Evolutionary conservation across 2,797 vertebrate species (phyloP), one percentile per base, ranked within the genome.

Genomic region (Gallinago nigripennis): DNA sequence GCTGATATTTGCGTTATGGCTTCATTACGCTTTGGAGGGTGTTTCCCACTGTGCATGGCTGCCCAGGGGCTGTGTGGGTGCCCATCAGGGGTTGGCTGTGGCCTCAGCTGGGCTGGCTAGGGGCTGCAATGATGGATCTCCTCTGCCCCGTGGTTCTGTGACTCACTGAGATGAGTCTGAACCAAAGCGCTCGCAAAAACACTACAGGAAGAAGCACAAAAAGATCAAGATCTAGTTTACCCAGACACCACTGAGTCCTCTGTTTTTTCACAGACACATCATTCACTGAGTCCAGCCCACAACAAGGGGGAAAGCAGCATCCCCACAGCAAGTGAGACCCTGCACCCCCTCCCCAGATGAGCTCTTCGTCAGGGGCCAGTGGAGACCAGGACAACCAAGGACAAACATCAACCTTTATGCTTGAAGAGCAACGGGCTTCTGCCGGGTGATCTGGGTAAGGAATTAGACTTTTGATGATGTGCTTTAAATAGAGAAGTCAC

Each of bases 241-340:
- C 31, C 57, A 86, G 80, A 41, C 5, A 57, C 16, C 12, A 12
- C 27, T 0, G 0, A 58, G 10, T 65, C 54, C 33, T 79, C 35
- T 61, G 11, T 2, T 73, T 58, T 46, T 45, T 54, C 35, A 56
- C 0, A 2, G 64, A 50, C 12, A 3, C 2, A 5, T 16, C 41
- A 56, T 21, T 53, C 46, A 23, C 53, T n/a, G 60, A 31, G 10
- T 5, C 23, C 35, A 76, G 27, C 27, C 46, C 30, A 16, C 25
- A 31, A 10, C 10, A 58, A 53, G 41, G 31, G 35, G 37, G 48
- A 66, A 77, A 65, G 60, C 39, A 48, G 54, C 56, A 76, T 16
- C 27, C 12, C 41, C 0, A 0, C 27, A 27, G 37, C 4, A 3
- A 3, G 11, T 4, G 37, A 69, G 21, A 37, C 6, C 23, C 51